Percentiles rank a stretch among this genome's conserved stretches.
phyloP scores from a whole-genome alignment of 2,797 vertebrate genomes.

The Mormyrus hasselquistii region DNA sequence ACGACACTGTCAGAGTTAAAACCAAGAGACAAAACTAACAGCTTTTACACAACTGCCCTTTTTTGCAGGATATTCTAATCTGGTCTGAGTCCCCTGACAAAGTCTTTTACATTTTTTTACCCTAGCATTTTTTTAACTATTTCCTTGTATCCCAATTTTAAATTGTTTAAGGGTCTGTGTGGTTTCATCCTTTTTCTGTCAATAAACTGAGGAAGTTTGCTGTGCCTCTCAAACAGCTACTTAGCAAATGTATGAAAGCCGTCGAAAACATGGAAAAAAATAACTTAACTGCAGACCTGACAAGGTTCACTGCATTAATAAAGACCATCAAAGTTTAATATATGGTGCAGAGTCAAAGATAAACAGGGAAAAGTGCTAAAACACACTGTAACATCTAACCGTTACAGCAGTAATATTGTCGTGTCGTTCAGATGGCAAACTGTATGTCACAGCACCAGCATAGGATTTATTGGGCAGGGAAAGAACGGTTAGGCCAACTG shows the following conservation, averaged over 20 bases:
- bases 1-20: slow-evolving; percentile 62
- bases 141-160: slow-evolving; percentile 33
- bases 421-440: not conserved
- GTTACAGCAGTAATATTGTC: not conserved
- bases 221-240: not conserved
- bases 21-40: not conserved
- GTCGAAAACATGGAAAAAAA: not conserved
- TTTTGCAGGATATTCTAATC: slow-evolving; percentile 28
- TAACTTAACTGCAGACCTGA: not conserved
- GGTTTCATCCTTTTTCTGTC: slow-evolving; percentile 35
- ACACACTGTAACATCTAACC: not conserved
- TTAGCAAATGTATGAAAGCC: not conserved
- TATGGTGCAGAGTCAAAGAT: not conserved
- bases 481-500: not conserved
- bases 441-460: not conserved
- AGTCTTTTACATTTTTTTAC: slow-evolving; percentile 20
- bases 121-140: slow-evolving; percentile 26
- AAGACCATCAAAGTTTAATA: not conserved
- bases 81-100: slow-evolving; percentile 19
- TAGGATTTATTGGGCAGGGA: not conserved
- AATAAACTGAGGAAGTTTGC: not conserved
- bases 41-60: slow-evolving; percentile 19
- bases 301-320: not conserved
- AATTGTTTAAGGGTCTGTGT: slow-evolving; percentile 35
- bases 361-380: not conserved